Evolutionary conservation across 2,797 vertebrate species (phyloP), one percentile per base, ranked within the genome.

Genomic region (Morelia viridis): DNA sequence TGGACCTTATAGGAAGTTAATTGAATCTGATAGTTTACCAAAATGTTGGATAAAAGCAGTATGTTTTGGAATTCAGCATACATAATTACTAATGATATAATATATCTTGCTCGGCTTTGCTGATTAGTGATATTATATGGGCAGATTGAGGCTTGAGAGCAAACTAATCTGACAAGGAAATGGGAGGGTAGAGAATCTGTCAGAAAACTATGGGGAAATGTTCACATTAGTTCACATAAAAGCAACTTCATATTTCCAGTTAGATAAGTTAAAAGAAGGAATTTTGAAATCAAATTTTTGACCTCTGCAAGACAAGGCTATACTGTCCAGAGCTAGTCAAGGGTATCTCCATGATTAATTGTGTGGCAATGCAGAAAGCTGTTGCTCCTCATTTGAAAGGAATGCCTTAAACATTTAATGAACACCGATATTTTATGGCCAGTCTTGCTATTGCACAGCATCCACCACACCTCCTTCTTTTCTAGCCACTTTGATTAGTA

Each of bases 311-410:
- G 89, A 93, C 64, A 61, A 92, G 93, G 35, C 26, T 89, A 46
- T 94, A 91, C 92, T 94, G 90, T 94, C 86, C 92, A 89, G 94
- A 95, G 64, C 88, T 95, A 94, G 94, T 91, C 95, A 96, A 94
- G 90, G 95, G 60, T 95, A 95, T 93, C 93, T 93, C 83, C 53
- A 61, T 93, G 94, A 90, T 95, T 94, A 94, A 93, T 93, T 94
- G 88, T 94, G n/a, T 94, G 92, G 90, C 87, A 89, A 94, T 92
- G 90, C 31, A 90, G 91, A 96, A 85, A 87, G 91, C 68, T 93
- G 92, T 94, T 94, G 92, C 90, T 90, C 28, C 35, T 0, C 61
- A 80, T 96, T 92, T 92, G 56, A 2, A 89, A 89, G 93, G 89
- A 89, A 92, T 87, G 60, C 46, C n/a, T 92, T 85, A 64, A 88